A percentile compares a stretch with the other conserved stretches of the same genome.
Evolutionary conservation across 2,113 vertebrate species (phyloP).

Genomic region (Plecotus auritus): DNA sequence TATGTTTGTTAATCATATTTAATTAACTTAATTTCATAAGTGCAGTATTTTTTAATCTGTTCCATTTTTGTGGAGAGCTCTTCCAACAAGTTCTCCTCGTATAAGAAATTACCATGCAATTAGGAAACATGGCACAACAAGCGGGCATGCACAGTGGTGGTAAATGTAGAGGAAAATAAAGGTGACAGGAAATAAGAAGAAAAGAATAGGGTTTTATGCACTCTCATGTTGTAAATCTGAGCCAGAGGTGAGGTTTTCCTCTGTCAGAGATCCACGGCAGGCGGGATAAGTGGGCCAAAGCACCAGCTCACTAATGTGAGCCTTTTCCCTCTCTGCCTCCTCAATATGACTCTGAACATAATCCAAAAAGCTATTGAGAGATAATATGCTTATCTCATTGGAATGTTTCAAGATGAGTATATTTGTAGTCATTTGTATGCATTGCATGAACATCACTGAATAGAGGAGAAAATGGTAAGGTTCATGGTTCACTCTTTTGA

Average conservation of each 20-base stretch:
- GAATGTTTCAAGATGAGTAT: not conserved
- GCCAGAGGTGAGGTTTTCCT: not conserved
- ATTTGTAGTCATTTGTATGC: not conserved
- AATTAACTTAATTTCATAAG: conserved; percentile 52
- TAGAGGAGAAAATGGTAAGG: not conserved
- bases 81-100: not conserved
- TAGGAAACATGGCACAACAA: not conserved
- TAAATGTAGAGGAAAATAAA: conserved; percentile 17
- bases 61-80: not conserved
- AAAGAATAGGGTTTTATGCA: not conserved
- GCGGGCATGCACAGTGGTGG: not conserved
- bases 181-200: not conserved
- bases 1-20: conserved; percentile 45
- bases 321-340: not conserved
- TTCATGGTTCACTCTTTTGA: not conserved
- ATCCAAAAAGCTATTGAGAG: not conserved
- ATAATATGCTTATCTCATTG: not conserved
- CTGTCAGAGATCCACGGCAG: not conserved
- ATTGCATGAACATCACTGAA: not conserved
- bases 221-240: not conserved
- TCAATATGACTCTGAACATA: not conserved
- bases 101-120: not conserved
- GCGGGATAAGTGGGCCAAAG: not conserved
- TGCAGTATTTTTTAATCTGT: conserved; percentile 1
- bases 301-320: not conserved